Percentiles rank a stretch among this genome's conserved stretches.
These are phyloP conservation scores for Melieria picta DNA, from an alignment of 2,888 invertebrate species.

Conservation along the genomic window DNA sequence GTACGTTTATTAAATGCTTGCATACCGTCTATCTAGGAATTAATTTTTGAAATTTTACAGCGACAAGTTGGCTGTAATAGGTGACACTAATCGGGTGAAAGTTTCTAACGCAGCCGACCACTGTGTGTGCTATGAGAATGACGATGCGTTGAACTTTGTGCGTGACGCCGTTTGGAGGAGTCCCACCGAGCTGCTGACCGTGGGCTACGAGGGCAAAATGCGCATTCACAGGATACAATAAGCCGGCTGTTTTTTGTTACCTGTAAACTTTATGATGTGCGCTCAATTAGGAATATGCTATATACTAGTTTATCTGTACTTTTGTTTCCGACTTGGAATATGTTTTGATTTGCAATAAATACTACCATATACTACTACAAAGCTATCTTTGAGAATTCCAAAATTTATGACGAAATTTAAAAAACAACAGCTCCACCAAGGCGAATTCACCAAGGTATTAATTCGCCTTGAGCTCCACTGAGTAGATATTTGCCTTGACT, in stretches of 20 bases:
- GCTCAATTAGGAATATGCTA: too few relatives aligned
- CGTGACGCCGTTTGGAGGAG: constrained; percentile 49
- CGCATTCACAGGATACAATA: constrained; percentile 43
- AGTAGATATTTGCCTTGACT: too few relatives aligned
- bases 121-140: constrained; percentile 46
- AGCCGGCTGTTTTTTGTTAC: not conserved
- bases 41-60: constrained; percentile 27
- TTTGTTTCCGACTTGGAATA: too few relatives aligned
- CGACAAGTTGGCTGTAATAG: constrained; percentile 46
- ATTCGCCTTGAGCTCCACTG: too few relatives aligned
- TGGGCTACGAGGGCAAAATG: constrained; percentile 48
- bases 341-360: too few relatives aligned
- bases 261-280: too few relatives aligned
- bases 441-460: too few relatives aligned
- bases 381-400: too few relatives aligned
- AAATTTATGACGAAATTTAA: too few relatives aligned
- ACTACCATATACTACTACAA: too few relatives aligned
- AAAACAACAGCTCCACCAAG: too few relatives aligned
- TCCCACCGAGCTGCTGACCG: constrained; percentile 42
- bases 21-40: not conserved
- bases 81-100: constrained; percentile 48
- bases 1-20: constrained; percentile 36
- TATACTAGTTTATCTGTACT: too few relatives aligned
- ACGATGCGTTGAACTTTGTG: constrained; percentile 45
- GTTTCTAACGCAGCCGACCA: constrained; percentile 22